Conservation (phyloP, 2,888 invertebrate species). For the Harpalus rufipes region DNA sequence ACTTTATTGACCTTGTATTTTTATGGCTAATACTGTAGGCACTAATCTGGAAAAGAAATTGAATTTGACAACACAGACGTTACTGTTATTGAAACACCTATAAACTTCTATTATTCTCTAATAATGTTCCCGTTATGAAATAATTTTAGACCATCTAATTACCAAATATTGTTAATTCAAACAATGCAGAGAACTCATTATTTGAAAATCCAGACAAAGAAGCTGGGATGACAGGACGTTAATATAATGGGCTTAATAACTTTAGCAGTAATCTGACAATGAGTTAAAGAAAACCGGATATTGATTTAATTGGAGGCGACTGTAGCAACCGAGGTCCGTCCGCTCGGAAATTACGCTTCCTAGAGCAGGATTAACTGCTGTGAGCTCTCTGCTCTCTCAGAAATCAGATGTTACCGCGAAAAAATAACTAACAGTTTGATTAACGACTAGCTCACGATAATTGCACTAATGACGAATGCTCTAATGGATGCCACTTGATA, state of each 20-base stretch:
- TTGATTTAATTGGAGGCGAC: conserved; percentile 64
- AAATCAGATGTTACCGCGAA: conserved; percentile 60
- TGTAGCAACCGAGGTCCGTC: conserved; percentile 40
- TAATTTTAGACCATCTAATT: neutral
- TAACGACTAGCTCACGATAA: conserved; percentile 62
- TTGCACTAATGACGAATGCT: conserved; percentile 63
- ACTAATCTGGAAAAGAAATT: too few species aligned
- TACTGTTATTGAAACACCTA: too few species aligned
- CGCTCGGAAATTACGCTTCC: conserved; percentile 63
- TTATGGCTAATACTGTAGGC: too few species aligned
- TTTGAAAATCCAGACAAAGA: conserved; percentile 5
- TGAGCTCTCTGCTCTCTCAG: conserved; percentile 25
- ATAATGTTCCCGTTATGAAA: neutral
- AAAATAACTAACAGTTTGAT: conserved; percentile 64
- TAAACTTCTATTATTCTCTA: too few species aligned
- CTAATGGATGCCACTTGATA: conserved; percentile 62
- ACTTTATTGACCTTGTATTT: too few species aligned
- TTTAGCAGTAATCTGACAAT: conserved; percentile 56
- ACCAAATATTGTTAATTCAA: conserved; percentile 8
- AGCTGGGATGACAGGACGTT: conserved; percentile 1
- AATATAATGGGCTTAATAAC: conserved; percentile 54
- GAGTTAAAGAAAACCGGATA: conserved; percentile 64
- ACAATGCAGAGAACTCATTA: conserved; percentile 25
- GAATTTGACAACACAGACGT: too few species aligned
- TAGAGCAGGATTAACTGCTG: conserved; percentile 57